Base-by-base conservation (phyloP, 2,113 vertebrate species). In the Aegotheles bennettii region DNA sequence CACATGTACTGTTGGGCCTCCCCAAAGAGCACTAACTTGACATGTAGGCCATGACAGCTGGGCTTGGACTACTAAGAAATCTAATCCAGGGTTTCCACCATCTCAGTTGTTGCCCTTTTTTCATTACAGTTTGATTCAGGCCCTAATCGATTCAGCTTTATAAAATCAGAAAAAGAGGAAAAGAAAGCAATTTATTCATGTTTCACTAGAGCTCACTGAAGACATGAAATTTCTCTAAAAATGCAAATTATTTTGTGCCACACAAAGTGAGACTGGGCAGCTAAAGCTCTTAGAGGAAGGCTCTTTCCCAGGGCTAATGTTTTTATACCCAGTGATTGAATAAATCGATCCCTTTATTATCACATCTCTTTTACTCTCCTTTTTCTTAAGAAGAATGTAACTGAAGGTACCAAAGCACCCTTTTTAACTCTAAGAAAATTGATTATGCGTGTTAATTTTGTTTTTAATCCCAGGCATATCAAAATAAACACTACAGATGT, bases 11-110 rank as follows among this genome's bases (percentile, higher is more conserved):
- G 98, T 97, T 74, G 80, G 96, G 93, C 86, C 95, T 98, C 98
- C 98, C 98, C 95, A 95, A 98, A 98, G 98, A 98, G 97, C 98
- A 97, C 97, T 97, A 98, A 98, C 98, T 98, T 98, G 98, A 98
- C 98, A 98, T 95, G 93, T 87, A 88, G 95, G 89, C 93, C 82
- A 38, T 84, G 93, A 95, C 93, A 95, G 77, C 87, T 67, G 90
- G 88, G 95, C 75, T 92, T 91, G 79, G 97, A 88, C 97, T 96
- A 93, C 96, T 87, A 96, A 90, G 91, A 96, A 96, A 80, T 79
- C 94, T 95, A 96, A 97, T 94, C 97, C 95, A 84, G 97, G 96
- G 95, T 94, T 97, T 96, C 93, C 90, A 92, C 96, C 92, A 88
- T 83, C 67, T 85, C 87, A 87, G 92, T 95, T 94, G 94, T 76